These are phyloP conservation scores for human DNA, from an alignment of 2,113 vertebrate species.

Conservation along the genomic window GRCh38 chr15:70030001-70030500, in stretches of 20 bases:
- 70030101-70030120: not conserved
- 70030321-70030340: not conserved
- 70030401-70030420: no score
- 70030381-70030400: not conserved
- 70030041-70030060: not conserved
- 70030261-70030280: not conserved
- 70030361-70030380: no score
- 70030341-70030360: not conserved
- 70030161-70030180: not conserved
- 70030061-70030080: not conserved
- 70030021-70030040: not conserved
- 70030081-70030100: not conserved
- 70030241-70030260: not conserved
- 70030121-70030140: rapidly evolving
- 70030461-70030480: not conserved
- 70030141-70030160: not conserved
- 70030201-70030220: not conserved
- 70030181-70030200: not conserved
- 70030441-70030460: not conserved
- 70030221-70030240: not conserved
- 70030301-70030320: not conserved
- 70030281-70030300: not conserved
- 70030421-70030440: no score
- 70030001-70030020: not conserved
- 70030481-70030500: rapidly evolving